phyloP scores from a whole-genome alignment of 2,888 invertebrate genomes.

The Caenorhabditis macrosperma region DNA sequence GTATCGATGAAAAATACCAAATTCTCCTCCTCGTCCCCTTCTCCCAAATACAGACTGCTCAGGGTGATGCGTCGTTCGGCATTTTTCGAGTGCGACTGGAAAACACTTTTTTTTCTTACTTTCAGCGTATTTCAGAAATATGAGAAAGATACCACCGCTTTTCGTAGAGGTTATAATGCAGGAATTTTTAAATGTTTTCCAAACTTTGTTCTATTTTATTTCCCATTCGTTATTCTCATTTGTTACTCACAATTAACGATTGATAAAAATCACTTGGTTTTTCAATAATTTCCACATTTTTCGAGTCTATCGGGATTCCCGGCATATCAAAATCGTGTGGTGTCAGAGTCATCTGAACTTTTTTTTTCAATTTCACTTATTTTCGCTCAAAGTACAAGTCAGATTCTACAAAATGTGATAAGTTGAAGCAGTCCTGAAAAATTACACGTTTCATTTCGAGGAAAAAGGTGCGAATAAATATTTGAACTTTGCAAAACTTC shows the following conservation, averaged over 20 bases:
- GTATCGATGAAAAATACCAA: conserved; percentile 85
- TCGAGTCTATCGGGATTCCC: conserved; percentile 61
- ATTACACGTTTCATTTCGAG: too few relatives aligned
- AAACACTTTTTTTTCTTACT: conserved; percentile 34
- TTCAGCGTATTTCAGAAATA: not conserved
- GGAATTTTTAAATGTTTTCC: too few relatives aligned
- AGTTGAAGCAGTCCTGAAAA: too few relatives aligned
- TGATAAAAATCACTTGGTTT: conserved; percentile 66
- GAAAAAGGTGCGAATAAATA: not conserved
- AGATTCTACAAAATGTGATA: too few relatives aligned
- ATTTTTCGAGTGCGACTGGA: conserved; percentile 72
- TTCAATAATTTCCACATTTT: conserved; percentile 61
- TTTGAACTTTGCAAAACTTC: too few relatives aligned
- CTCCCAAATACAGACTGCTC: conserved; percentile 94
- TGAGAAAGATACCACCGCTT: conserved; percentile 51
- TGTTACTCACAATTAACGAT: conserved; percentile 62
- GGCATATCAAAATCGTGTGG: conserved; percentile 34
- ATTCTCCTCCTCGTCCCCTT: conserved; percentile 88
- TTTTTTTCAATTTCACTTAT: too few relatives aligned
- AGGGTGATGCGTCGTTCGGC: conserved; percentile 83
- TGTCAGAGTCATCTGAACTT: conserved; percentile 59
- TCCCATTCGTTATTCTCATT: too few relatives aligned
- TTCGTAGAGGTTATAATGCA: conserved; percentile 9
- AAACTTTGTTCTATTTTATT: not conserved
- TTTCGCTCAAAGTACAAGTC: too few relatives aligned